Evolutionary conservation across 2,888 invertebrate species (phyloP).

Genomic region (Ferrisia virgata): DNA sequence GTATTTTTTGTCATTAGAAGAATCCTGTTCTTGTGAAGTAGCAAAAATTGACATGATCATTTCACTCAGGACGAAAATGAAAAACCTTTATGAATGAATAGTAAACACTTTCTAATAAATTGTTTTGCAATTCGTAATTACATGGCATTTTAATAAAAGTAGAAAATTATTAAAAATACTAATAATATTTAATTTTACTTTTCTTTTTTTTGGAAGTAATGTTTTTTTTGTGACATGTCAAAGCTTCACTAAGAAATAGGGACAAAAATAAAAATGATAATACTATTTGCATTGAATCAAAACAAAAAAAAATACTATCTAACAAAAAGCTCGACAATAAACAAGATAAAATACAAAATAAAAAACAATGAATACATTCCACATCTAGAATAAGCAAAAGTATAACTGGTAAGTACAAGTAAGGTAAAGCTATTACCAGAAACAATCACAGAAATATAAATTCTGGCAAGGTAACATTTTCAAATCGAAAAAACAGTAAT

Average conservation of each 20-base stretch:
- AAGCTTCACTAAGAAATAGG: neutral
- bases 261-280: neutral
- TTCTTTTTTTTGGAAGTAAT: neutral
- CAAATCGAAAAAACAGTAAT: neutral
- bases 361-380: conserved; percentile 4
- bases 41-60: no score
- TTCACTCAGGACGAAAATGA: no score
- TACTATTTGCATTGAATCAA: neutral
- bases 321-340: neutral
- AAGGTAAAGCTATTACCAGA: neutral
- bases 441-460: conserved; percentile 19
- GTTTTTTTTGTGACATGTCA: neutral
- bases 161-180: neutral
- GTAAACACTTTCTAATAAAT: neutral
- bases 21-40: neutral
- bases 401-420: neutral
- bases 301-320: neutral
- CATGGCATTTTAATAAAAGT: neutral
- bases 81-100: no score
- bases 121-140: neutral
- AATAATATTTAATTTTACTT: neutral
- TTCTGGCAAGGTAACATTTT: conserved; percentile 18
- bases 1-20: neutral
- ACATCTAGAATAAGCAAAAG: neutral
- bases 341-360: neutral